Conservation (phyloP, 2,797 vertebrate genomes). For the Microctenopoma stevenorrisi region DNA sequence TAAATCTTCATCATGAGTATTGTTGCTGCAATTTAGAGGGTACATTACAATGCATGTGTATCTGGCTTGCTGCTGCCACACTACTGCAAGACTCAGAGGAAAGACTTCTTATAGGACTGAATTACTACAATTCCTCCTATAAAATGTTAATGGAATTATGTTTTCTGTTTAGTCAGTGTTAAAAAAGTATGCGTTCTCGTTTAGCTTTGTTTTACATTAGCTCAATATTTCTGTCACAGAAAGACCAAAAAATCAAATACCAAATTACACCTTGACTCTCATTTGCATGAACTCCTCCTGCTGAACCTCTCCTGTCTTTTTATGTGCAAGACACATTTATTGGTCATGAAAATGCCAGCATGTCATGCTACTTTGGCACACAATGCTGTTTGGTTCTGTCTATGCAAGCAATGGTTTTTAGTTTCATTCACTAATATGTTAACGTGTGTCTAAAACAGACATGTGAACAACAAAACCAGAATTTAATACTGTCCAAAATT, state of each 20-base stretch:
- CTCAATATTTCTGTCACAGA: conserved; percentile 14
- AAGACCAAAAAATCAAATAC: conserved; percentile 5
- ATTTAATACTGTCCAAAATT: conserved; percentile 3
- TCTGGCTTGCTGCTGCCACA: not conserved
- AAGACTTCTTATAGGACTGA: not conserved
- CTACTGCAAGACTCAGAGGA: not conserved
- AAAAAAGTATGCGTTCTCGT: conserved; percentile 11
- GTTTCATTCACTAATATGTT: not conserved
- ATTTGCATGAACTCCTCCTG: conserved; percentile 1
- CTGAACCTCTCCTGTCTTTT: not conserved
- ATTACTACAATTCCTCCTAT: conserved; percentile 6
- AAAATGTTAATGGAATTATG: conserved; percentile 16
- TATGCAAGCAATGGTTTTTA: not conserved
- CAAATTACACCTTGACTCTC: not conserved
- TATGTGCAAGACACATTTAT: not conserved
- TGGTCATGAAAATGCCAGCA: not conserved
- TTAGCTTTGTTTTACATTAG: conserved; percentile 9
- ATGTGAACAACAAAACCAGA: conserved; percentile 6
- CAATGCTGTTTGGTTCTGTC: not conserved
- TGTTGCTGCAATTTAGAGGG: not conserved
- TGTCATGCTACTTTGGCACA: conserved; percentile 4
- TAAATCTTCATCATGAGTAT: not conserved
- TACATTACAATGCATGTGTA: not conserved
- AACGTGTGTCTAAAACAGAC: conserved; percentile 6
- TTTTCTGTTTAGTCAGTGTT: not conserved